Evolutionary conservation across 2,113 vertebrate genomes (phyloP).

Genomic region (Muntiacus muntjak): DNA sequence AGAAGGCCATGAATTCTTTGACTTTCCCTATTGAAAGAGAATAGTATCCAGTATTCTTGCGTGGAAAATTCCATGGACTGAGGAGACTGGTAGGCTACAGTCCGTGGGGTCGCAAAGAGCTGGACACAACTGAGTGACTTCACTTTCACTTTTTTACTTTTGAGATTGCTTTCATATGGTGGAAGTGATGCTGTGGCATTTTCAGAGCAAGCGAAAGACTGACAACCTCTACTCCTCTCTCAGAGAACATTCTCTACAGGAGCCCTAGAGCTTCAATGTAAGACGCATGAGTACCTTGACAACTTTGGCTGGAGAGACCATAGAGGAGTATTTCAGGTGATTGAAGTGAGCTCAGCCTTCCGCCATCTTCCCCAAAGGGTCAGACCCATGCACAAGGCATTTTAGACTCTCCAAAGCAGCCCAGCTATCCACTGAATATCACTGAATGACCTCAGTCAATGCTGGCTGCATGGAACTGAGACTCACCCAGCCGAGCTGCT

Average conservation of each 20-base stretch:
- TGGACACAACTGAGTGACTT: too few relatives aligned
- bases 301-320: background rate
- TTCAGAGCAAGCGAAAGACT: background rate
- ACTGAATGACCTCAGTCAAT: background rate
- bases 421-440: background rate
- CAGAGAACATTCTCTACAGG: background rate
- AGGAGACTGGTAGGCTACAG: too few relatives aligned
- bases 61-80: too few relatives aligned
- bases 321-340: background rate
- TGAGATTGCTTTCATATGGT: background rate
- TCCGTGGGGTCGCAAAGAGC: too few relatives aligned
- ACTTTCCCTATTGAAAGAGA: background rate
- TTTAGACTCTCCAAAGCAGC: background rate
- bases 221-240: background rate
- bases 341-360: background rate
- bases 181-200: background rate
- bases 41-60: too few relatives aligned
- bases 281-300: background rate
- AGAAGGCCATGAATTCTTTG: background rate
- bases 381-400: background rate
- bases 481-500: background rate
- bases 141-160: too few relatives aligned
- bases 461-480: background rate
- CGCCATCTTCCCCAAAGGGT: background rate
- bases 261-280: background rate